A percentile compares a stretch with the other conserved stretches of the same genome.
phyloP scores from a whole-genome alignment of 1,140 invertebrate genomes.

The Eubasilissa regina region DNA sequence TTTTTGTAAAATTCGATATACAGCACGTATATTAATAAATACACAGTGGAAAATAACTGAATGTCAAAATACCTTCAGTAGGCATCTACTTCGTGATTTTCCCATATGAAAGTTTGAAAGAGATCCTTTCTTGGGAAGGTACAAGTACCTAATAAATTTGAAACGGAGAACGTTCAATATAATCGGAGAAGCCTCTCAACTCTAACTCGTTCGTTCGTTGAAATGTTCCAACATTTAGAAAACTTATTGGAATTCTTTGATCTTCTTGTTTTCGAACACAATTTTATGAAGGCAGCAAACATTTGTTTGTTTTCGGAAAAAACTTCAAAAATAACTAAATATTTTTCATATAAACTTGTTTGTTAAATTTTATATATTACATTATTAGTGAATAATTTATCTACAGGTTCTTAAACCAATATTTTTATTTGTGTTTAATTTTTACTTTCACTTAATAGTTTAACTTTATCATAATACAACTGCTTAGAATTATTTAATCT shows the following conservation, averaged over 20 bases:
- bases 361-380: too few species aligned
- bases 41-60: too few species aligned
- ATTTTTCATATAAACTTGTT: too few species aligned
- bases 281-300: conserved; percentile 6
- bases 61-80: too few species aligned
- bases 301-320: neutral
- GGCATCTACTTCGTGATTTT: neutral
- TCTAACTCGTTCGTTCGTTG: neutral
- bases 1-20: too few species aligned
- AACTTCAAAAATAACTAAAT: neutral
- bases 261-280: conserved; percentile 22
- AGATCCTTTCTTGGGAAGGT: conserved; percentile 11
- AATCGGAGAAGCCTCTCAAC: conserved; percentile 12
- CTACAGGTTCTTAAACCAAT: too few species aligned
- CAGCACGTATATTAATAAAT: too few species aligned
- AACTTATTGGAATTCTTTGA: conserved; percentile 34
- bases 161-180: conserved; percentile 34
- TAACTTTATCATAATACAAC: too few species aligned
- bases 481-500: too few species aligned
- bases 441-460: too few species aligned
- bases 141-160: neutral
- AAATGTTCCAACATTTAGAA: conserved; percentile 28
- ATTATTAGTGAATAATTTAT: too few species aligned
- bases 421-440: too few species aligned
- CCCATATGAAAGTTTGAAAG: conserved; percentile 16